A percentile compares a stretch with the other conserved stretches of the same genome.
phyloP scores from a whole-genome alignment of 2,113 vertebrate genomes.

The Probosciger aterrimus region DNA sequence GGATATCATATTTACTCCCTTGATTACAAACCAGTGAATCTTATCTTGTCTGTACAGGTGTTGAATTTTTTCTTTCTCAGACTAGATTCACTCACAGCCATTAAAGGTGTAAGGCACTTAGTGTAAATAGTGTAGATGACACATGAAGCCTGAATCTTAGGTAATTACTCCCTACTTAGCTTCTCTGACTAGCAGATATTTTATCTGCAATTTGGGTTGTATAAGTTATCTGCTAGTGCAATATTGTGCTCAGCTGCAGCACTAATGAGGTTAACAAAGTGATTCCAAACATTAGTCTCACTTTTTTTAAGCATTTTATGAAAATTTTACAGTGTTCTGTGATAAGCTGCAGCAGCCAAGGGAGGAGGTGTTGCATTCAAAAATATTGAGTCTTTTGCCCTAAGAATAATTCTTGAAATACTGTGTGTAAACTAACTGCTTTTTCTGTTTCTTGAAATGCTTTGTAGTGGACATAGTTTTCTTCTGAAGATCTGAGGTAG shows the following conservation, averaged over 20 bases:
- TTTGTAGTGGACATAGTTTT: neutral
- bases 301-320: neutral
- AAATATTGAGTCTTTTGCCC: neutral
- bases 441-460: neutral
- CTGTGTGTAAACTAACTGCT: neutral
- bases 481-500: neutral
- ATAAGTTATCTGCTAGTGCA: neutral
- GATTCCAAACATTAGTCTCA: neutral
- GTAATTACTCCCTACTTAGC: neutral
- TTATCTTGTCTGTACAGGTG: neutral
- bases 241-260: neutral
- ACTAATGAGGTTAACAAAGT: neutral
- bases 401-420: neutral
- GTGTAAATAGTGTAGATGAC: slow-evolving; percentile 29
- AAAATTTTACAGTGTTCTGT: neutral
- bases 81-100: neutral
- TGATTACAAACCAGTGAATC: slow-evolving; percentile 10
- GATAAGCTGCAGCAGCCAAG: neutral
- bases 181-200: neutral
- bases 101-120: neutral
- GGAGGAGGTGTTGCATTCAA: neutral
- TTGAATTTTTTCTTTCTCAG: neutral
- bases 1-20: neutral
- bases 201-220: neutral
- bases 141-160: neutral